Evolutionary conservation across 2,113 vertebrate species (phyloP).

Genomic region (Nerophis ophidion): DNA sequence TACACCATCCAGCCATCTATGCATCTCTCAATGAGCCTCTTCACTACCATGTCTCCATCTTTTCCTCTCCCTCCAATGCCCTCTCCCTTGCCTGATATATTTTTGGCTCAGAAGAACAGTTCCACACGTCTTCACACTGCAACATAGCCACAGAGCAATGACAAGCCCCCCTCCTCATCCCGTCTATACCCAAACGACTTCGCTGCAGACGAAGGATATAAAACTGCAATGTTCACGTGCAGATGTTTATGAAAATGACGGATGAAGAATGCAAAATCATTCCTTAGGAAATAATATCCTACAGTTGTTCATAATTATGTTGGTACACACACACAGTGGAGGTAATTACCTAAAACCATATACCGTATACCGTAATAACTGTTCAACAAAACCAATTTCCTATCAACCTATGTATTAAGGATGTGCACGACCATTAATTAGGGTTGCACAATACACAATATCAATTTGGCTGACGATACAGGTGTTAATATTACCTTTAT

Average conservation of each 20-base stretch:
- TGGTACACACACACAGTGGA: slow-evolving; percentile 52
- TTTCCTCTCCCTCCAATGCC: slow-evolving; percentile 41
- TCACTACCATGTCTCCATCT: slow-evolving; percentile 50
- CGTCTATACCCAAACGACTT: slow-evolving; percentile 12
- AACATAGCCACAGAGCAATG: slow-evolving; percentile 56
- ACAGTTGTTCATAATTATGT: slow-evolving; percentile 48
- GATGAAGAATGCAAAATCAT: slow-evolving; percentile 32
- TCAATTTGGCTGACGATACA: too few species aligned
- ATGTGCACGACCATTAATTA: too few species aligned
- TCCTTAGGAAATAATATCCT: slow-evolving; percentile 48
- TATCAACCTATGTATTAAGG: too few species aligned
- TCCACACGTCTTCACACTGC: slow-evolving; percentile 50
- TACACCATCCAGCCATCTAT: slow-evolving; percentile 48
- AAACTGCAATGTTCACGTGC: slow-evolving; percentile 43
- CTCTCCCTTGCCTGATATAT: slow-evolving; percentile 62
- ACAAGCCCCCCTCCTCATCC: slow-evolving; percentile 32
- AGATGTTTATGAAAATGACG: slow-evolving; percentile 58
- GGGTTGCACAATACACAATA: too few species aligned
- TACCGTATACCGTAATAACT: too few species aligned
- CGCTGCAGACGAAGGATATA: slow-evolving; percentile 34
- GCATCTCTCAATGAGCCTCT: slow-evolving; percentile 36
- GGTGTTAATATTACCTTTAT: too few species aligned
- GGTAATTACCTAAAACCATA: slow-evolving; percentile 54
- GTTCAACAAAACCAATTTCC: too few species aligned
- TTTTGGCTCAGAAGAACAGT: slow-evolving; percentile 65